Conservation (phyloP, 1,140 invertebrate genomes). For the Euschistus heros region DNA sequence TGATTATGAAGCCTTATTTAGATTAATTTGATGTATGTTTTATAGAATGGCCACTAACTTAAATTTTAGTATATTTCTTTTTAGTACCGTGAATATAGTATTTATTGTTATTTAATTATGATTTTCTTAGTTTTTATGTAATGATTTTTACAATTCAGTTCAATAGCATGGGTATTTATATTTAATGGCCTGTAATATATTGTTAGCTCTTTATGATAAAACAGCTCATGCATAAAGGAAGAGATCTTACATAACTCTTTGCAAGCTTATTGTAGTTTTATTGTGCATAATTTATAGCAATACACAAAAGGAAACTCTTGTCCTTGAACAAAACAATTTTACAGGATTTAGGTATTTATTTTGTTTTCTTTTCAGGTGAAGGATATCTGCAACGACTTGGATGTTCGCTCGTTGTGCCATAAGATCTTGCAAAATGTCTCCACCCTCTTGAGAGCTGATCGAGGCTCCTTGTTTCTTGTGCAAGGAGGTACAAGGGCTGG, state of each 20-base stretch:
- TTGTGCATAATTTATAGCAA: not conserved
- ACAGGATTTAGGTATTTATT: too few species aligned
- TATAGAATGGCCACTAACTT: too few species aligned
- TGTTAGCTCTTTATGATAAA: too few species aligned
- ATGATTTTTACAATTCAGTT: too few species aligned
- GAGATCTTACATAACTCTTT: not conserved
- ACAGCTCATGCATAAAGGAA: not conserved
- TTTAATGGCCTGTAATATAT: too few species aligned
- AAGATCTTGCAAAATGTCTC: conserved; percentile 94
- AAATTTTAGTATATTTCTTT: too few species aligned
- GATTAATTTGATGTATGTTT: too few species aligned
- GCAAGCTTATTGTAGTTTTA: not conserved
- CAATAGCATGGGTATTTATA: too few species aligned
- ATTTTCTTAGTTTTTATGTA: too few species aligned
- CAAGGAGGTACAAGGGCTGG: conserved; percentile 50
- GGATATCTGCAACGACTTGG: conserved; percentile 92
- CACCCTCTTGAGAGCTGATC: conserved; percentile 80
- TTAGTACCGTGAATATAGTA: too few species aligned
- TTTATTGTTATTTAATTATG: too few species aligned
- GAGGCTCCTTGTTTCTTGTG: conserved; percentile 86
- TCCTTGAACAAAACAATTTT: not conserved
- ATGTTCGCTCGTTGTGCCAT: conserved; percentile 83
- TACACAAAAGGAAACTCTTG: not conserved
- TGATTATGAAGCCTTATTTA: too few species aligned
- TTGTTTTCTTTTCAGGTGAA: conserved; percentile 61